Base-by-base conservation (phyloP, 2,113 vertebrate species). In the Brachionichthys hirsutus region DNA sequence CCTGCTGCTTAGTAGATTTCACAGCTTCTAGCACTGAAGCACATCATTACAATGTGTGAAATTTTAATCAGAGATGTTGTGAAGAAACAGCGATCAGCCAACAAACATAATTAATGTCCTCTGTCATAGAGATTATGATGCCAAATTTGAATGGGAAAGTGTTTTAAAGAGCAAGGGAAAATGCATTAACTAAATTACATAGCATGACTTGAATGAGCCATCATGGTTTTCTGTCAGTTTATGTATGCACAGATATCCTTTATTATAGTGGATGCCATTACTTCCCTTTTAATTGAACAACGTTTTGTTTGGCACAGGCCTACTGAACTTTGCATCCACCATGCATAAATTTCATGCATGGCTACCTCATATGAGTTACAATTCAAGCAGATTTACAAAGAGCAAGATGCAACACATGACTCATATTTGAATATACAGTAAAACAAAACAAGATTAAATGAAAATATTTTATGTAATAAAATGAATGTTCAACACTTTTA, bases 51-150 rank as follows among this genome's bases (percentile, higher is more conserved):
- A 94, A 94, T 82, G 93, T 95, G 94, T 95, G 94, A 97, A 97
- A 97, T 96, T 97, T 94, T 95, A 97, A 98, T 97, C 93, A 94
- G 93, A 93, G 95, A 94, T 93, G 93, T 95, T 95, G 92, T 91
- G 92, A 94, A 92, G 92, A 94, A 95, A 92, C 94, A 95, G 94
- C 84, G 91, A 93, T 94, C 93, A 92, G 92, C 91, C 93, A 90
- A 93, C 88, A 92, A 91, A 91, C 93, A 89, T 97, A 95, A 98
- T 96, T 94, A 97, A 95, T 95, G 92, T 92, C 91, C 91, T 96
- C 93, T 95, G 94, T 94, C 93, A 94, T 91, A 92, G 91, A 94
- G 92, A 96, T 95, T 95, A 94, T 92, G 91, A 91, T 84, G 93
- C 92, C 90, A 91, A 82, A 92, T 94, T 94, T 93, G 84, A 92